These are phyloP conservation scores for Pampusana beccarii DNA, from an alignment of 2,113 vertebrate genomes.

Conservation along the genomic window DNA sequence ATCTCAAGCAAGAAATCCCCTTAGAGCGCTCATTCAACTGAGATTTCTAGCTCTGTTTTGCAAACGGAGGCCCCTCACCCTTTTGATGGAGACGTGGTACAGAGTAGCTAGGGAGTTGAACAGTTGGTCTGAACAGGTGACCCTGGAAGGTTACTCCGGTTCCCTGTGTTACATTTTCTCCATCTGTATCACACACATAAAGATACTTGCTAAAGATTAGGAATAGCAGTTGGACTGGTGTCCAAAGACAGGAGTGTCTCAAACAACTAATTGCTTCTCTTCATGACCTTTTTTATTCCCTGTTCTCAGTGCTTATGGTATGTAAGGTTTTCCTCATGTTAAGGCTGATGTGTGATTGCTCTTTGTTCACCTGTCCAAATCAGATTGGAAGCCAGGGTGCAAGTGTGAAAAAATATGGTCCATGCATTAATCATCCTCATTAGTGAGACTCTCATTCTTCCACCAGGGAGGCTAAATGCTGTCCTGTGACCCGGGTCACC, in stretches of 20 bases:
- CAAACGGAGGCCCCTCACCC: not conserved
- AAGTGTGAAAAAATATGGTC: not conserved
- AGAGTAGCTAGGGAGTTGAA: not conserved
- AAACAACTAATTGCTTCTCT: not conserved
- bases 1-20: constrained; percentile 33
- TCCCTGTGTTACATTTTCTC: not conserved
- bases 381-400: not conserved
- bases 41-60: not conserved
- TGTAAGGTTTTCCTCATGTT: not conserved
- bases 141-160: not conserved
- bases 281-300: not conserved
- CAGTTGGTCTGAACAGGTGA: not conserved
- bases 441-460: not conserved
- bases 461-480: not conserved
- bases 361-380: not conserved
- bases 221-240: not conserved
- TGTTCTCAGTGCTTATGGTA: not conserved
- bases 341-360: not conserved
- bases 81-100: not conserved
- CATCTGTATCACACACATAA: not conserved
- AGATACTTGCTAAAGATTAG: not conserved
- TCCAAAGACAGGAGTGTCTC: not conserved
- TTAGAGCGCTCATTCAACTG: not conserved
- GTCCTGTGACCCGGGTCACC: not conserved
- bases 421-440: not conserved